Percentiles rank a stretch among this genome's conserved stretches.
Evolutionary conservation across 2,797 vertebrate genomes (phyloP).

Genomic region (Platyrinchus mystaceus): DNA sequence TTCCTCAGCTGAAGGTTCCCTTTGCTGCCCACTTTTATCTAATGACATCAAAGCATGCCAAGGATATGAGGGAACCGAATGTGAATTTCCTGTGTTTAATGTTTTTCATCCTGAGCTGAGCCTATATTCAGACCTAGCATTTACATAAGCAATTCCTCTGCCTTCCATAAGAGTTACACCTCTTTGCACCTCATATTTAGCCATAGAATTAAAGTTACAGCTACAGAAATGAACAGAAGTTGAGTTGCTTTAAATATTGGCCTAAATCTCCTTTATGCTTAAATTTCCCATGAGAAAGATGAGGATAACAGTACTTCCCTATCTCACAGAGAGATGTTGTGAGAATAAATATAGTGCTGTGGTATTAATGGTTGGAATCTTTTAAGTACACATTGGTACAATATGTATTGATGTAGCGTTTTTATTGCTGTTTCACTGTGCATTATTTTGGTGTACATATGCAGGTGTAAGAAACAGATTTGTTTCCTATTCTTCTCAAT

Average conservation of each 20-base stretch:
- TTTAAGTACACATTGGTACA: neutral
- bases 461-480: neutral
- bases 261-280: neutral
- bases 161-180: neutral
- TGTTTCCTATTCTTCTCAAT: neutral
- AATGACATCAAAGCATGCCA: neutral
- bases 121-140: constrained; percentile 16
- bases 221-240: neutral
- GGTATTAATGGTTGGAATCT: neutral
- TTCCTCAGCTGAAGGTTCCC: neutral
- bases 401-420: neutral
- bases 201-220: constrained; percentile 4
- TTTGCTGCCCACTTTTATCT: neutral
- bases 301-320: neutral
- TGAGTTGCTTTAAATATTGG: neutral
- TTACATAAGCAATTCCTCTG: constrained; percentile 17
- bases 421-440: neutral
- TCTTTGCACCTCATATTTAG: neutral
- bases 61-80: neutral
- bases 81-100: constrained; percentile 59
- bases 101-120: constrained; percentile 47
- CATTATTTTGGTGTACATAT: neutral
- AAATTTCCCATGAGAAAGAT: neutral
- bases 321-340: neutral
- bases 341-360: neutral